These are phyloP conservation scores for Sminthurides aquaticus DNA, from an alignment of 2,888 invertebrate genomes.

Conservation along the genomic window DNA sequence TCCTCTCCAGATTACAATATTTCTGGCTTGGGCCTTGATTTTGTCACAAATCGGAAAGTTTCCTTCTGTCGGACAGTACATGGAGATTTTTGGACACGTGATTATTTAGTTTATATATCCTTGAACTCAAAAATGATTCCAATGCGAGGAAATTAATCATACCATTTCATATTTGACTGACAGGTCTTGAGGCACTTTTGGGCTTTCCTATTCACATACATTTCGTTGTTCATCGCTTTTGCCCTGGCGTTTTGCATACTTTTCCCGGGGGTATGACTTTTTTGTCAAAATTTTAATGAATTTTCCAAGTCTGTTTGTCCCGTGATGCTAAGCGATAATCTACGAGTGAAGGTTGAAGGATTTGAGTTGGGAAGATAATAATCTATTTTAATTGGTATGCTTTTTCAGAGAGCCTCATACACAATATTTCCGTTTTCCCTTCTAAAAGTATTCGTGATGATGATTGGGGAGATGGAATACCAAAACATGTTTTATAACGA, in stretches of 20 bases:
- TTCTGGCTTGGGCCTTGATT: constrained; percentile 41
- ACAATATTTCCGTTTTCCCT: constrained; percentile 38
- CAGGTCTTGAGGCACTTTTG: constrained; percentile 40
- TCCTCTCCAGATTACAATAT: constrained; percentile 27
- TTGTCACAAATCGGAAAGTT: constrained; percentile 40
- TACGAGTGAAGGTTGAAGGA: too few species aligned
- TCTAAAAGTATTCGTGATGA: constrained; percentile 40
- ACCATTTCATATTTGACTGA: constrained; percentile 5
- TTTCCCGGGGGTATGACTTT: constrained; percentile 35
- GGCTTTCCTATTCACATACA: constrained; percentile 38
- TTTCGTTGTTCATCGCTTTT: constrained; percentile 39
- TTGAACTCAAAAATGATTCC: neutral
- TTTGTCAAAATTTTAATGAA: too few species aligned
- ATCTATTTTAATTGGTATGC: too few species aligned
- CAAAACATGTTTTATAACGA: constrained; percentile 39
- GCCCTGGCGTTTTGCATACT: constrained; percentile 40
- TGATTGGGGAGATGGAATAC: constrained; percentile 41
- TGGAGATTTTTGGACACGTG: constrained; percentile 41
- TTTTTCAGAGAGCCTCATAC: constrained; percentile 30
- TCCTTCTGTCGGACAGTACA: constrained; percentile 37
- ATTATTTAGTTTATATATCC: constrained; percentile 5
- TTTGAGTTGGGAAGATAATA: too few species aligned
- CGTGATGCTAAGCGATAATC: too few species aligned
- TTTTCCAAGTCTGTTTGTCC: too few species aligned
- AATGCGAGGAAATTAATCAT: neutral